A percentile compares a stretch with the other conserved stretches of the same genome.
Evolutionary conservation across 1,140 invertebrate species (phyloP).

Genomic region (Babylonia areolata): DNA sequence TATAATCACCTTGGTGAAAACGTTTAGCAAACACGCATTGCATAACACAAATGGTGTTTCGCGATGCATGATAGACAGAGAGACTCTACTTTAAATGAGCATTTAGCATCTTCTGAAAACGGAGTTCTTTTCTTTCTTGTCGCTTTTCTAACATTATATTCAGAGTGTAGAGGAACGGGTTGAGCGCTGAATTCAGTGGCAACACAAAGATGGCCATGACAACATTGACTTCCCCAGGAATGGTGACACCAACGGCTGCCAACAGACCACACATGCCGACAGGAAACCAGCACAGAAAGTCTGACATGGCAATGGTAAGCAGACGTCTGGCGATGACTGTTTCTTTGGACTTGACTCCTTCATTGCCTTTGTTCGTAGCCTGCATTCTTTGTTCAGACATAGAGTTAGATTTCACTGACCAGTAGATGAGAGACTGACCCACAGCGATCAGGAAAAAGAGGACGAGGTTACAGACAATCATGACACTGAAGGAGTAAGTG

Average conservation of each 20-base stretch:
- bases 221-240: conserved; percentile 4
- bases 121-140: background rate
- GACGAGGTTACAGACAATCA: background rate
- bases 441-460: background rate
- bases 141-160: background rate
- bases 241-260: background rate
- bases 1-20: too few relatives aligned
- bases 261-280: background rate
- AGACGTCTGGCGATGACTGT: background rate
- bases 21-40: too few relatives aligned
- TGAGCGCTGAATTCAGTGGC: background rate
- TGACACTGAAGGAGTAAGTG: background rate
- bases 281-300: conserved; percentile 6
- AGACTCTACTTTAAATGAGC: background rate
- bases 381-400: background rate
- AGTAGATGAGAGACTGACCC: background rate
- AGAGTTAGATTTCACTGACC: background rate
- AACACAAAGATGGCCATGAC: conserved; percentile 1
- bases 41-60: too few relatives aligned
- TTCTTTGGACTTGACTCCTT: background rate
- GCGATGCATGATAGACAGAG: too few relatives aligned
- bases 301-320: background rate
- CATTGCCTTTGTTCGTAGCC: background rate
- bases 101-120: background rate
- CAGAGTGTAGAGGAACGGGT: background rate